Base-by-base conservation (phyloP, 2,888 invertebrate species). In the Syrphus vitripennis region DNA sequence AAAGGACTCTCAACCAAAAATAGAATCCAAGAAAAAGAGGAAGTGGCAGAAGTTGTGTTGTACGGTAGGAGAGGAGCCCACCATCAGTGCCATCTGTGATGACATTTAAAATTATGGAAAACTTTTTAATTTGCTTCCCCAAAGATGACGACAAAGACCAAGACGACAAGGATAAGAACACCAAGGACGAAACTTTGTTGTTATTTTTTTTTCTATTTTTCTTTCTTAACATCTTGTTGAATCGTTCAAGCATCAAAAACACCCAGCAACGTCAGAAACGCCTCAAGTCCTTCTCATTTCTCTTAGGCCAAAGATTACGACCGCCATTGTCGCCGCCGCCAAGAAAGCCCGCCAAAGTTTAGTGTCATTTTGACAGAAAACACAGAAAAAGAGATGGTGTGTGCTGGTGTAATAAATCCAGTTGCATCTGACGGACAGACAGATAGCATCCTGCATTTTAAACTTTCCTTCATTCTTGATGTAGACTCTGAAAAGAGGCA, bases 41-140 rank as follows among this genome's bases (percentile, higher is more conserved):
- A 67, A 34, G 67, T 40, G 57, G 70, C 34, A 29, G 21, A 21
- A 37, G 63, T 34, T n/a, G 65, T 53, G 26, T 16, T 61, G 70
- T 42, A 31, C 12, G 34, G 42, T 45, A 14, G 45, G 16, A 7
- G 1, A 40, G 37, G 16, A 24, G 10, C 29, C 70, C 72, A 1
- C 5, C 4, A 19, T 19, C 12, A 50, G 50, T 50, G 76, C 72
- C 84, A 84, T 80, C 84, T 84, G 84, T 55, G 76, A 80, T 84
- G 80, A 84, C 84, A 84, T 77, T 80, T 84, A 69, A 84, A 80
- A 84, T 84, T 84, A 81, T 80, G 72, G 76, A 80, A 84, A 84
- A 84, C 42, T 84, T 84, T 84, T 80, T 77, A 81, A 72, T 84
- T 81, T 80, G 69, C 69, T 67, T 74, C 42, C 31, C 67, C 10